Conservation (phyloP, 2,113 vertebrate genomes). For the Megatriorchis doriae region DNA sequence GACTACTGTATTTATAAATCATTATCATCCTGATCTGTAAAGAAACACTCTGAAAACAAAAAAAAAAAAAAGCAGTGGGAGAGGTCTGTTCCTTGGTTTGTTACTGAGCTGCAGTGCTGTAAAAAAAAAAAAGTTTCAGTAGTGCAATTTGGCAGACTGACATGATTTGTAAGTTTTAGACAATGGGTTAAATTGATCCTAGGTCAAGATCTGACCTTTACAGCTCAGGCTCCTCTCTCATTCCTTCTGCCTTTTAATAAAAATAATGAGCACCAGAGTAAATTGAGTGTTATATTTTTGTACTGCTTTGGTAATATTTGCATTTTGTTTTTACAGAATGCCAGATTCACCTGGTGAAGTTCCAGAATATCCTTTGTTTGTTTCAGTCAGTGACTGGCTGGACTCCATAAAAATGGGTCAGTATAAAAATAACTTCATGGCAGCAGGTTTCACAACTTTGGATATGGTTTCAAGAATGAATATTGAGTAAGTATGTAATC, state of each 20-base stretch:
- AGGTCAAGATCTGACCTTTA: not conserved
- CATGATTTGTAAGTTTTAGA: not conserved
- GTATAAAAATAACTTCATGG: conserved; percentile 95
- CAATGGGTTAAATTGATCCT: not conserved
- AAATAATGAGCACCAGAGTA: not conserved
- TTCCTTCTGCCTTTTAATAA: not conserved
- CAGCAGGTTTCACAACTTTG: conserved; percentile 89
- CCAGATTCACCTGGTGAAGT: conserved; percentile 90
- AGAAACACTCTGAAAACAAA: not conserved
- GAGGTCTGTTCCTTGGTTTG: not conserved
- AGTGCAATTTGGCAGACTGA: not conserved
- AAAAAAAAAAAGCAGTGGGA: not conserved
- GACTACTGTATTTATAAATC: not conserved
- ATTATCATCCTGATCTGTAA: not conserved
- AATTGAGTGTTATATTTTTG: not conserved
- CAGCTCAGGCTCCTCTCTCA: not conserved
- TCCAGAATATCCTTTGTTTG: conserved; percentile 90
- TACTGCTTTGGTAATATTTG: not conserved
- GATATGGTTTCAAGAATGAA: conserved; percentile 93
- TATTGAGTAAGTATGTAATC: conserved; percentile 87
- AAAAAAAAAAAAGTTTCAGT: not conserved
- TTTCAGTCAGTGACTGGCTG: conserved; percentile 94
- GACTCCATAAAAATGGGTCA: conserved; percentile 98
- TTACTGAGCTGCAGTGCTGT: not conserved
- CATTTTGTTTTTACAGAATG: conserved; percentile 70